Base-by-base conservation (phyloP, 2,888 invertebrate genomes). In the Noctua pronuba region DNA sequence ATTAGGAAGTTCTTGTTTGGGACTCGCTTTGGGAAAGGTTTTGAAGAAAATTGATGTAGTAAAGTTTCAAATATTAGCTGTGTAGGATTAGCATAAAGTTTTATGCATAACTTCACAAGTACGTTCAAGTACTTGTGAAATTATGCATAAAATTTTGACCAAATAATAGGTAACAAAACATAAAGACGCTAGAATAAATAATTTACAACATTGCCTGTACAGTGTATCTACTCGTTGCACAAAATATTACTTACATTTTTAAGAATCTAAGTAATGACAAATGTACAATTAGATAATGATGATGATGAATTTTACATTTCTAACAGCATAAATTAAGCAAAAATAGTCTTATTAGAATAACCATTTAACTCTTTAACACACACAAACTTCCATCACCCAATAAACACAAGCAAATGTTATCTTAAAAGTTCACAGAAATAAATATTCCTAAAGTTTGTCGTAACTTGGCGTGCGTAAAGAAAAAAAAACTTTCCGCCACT, bases 401-500 rank as follows among this genome's bases (percentile, higher is more conserved):
- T 84, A 83, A 79, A 84, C 60, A 77, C 78, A 64, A 46, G 38
- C n/a, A 74, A 80, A 79, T 76, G 79, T 78, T 83, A 86, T 77
- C 74, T 80, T 81, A 73, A 86, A 86, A 86, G 80, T 89, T 88
- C 74, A 80, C 66, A 65, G 28, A 66, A 83, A 86, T 88, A 89
- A 89, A 90, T 88, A 89, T 89, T 89, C 85, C 58, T 74, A 74
- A 89, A 88, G 82, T 89, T 88, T 72, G n/a, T 38, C 44, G 73
- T 64, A 83, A 84, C 86, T 86, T 78, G 41, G 86, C 75, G 79
- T 79, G 80, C 80, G 83, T 87, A 73, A 82, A 83, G 86, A 74
- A 86, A 88, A 89, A 84, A 88, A 84, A 89, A 88, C 77, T 86
- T 87, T 69, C 73, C 65, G 76, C 83, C 80, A 88, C 87, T 88